A percentile compares a stretch with the other conserved stretches of the same genome.
Conservation (phyloP, 1,140 invertebrate genomes). For the Drosophila sproati region DNA sequence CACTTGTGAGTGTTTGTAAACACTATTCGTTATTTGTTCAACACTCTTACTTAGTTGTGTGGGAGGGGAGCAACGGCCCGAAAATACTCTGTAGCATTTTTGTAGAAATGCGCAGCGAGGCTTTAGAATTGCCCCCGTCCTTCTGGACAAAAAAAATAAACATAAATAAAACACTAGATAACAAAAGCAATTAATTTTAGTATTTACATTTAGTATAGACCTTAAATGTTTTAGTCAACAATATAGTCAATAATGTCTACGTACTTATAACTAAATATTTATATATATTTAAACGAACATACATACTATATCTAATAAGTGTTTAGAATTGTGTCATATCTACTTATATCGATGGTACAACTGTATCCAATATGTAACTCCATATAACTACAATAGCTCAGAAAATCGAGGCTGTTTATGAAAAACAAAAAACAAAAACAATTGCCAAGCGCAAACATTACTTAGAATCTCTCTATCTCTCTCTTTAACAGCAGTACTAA, state of each 20-base stretch:
- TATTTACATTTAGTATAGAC: conserved; percentile 52
- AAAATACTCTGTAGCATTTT: conserved; percentile 42
- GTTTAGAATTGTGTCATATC: conserved; percentile 78
- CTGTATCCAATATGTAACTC: conserved; percentile 41
- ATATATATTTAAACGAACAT: conserved; percentile 21
- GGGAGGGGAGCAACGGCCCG: conserved; percentile 31
- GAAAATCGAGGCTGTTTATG: conserved; percentile 62
- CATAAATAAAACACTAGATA: conserved; percentile 12
- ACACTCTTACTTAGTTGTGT: conserved; percentile 30
- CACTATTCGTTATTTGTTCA: conserved; percentile 41
- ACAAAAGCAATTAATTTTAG: conserved; percentile 17
- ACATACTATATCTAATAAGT: conserved; percentile 55
- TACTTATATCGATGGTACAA: conserved; percentile 46
- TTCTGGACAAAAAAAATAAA: not conserved
- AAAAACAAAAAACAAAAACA: conserved; percentile 10
- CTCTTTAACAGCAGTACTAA: conserved; percentile 27
- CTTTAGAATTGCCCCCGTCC: conserved; percentile 43
- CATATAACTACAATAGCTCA: conserved; percentile 67
- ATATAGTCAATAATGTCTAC: conserved; percentile 42
- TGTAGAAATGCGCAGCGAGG: conserved; percentile 57
- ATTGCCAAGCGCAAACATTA: conserved; percentile 18
- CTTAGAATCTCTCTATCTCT: conserved; percentile 36
- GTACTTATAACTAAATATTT: conserved; percentile 28
- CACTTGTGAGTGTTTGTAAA: conserved; percentile 58
- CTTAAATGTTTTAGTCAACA: conserved; percentile 71